These are phyloP conservation scores for Aviceda leuphotes DNA, from an alignment of 2,797 vertebrate genomes.

Conservation along the genomic window DNA sequence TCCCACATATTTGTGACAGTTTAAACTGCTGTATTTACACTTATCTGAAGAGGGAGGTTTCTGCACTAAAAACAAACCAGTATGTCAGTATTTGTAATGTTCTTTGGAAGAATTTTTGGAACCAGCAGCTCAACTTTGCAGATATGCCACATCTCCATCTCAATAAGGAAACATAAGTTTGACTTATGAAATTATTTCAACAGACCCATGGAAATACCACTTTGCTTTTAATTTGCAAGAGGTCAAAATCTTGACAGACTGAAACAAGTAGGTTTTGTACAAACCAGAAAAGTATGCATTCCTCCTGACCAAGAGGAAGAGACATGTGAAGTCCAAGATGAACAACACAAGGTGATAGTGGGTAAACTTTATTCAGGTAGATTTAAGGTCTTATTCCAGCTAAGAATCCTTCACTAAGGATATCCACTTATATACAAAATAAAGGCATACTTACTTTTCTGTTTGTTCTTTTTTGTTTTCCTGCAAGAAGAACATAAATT, in stretches of 20 bases:
- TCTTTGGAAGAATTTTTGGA: background rate
- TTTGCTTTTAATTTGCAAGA: background rate
- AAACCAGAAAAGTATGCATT: background rate
- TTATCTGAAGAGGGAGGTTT: background rate
- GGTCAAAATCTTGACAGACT: background rate
- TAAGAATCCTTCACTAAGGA: background rate
- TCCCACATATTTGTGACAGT: background rate
- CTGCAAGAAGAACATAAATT: constrained; percentile 75
- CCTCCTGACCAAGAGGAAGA: background rate
- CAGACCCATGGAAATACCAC: background rate
- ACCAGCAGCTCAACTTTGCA: background rate
- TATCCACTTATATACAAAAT: background rate
- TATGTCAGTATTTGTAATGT: rapidly evolving
- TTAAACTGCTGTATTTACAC: background rate
- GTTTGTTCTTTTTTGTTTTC: constrained; percentile 96
- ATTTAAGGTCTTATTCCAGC: background rate
- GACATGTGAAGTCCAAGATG: background rate
- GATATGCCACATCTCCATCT: background rate
- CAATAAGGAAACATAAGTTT: background rate
- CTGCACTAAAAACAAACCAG: background rate
- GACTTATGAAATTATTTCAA: background rate
- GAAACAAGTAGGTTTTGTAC: background rate
- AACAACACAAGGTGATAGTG: background rate
- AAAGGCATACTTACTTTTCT: constrained; percentile 86
- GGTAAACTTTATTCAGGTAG: background rate